These are phyloP conservation scores for western clawed frog (Xenopus tropicalis) DNA, from an alignment of 2,113 vertebrate genomes.

Conservation along the genomic window UCB_Xtro_10.0 CM004452.2:18104001-18104500, in stretches of 20 bases:
- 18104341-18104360: too few relatives aligned
- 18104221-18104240: not conserved
- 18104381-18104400: too few relatives aligned
- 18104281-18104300: too few relatives aligned
- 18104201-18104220: not conserved
- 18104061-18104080: constrained; percentile 23
- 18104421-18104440: too few relatives aligned
- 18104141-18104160: not conserved
- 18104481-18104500: too few relatives aligned
- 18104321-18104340: too few relatives aligned
- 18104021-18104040: constrained; percentile 25
- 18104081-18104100: constrained; percentile 51
- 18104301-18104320: too few relatives aligned
- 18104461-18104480: too few relatives aligned
- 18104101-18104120: not conserved
- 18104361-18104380: too few relatives aligned
- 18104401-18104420: too few relatives aligned
- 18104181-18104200: not conserved
- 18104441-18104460: too few relatives aligned
- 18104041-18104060: not conserved
- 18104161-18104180: not conserved
- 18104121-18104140: not conserved
- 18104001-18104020: constrained; percentile 33
- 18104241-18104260: not conserved
- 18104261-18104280: not conserved